phyloP scores from a whole-genome alignment of 2,113 vertebrate genomes.

The Engystomops pustulosus region DNA sequence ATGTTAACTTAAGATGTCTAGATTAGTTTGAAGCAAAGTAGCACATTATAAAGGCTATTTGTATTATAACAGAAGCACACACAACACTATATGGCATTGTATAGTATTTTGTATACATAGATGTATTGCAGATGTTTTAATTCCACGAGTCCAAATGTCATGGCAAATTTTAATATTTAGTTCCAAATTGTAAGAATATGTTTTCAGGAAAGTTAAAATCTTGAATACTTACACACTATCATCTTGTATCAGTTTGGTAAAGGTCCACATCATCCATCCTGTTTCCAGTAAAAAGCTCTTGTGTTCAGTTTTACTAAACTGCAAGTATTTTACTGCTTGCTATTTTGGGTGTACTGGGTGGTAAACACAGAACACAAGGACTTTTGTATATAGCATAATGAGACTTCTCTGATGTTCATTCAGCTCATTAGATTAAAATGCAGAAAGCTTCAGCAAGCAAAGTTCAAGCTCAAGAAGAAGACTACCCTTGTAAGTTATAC shows the following conservation, averaged over 20 bases:
- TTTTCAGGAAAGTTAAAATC: background rate
- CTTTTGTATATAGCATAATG: conserved; percentile 86
- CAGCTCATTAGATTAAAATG: conserved; percentile 82
- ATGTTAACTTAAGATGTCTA: background rate
- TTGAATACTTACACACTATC: conserved; percentile 30
- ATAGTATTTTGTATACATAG: too few relatives aligned
- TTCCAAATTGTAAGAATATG: background rate
- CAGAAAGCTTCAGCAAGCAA: conserved; percentile 76
- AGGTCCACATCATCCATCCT: conserved; percentile 60
- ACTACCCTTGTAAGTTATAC: conserved; percentile 71
- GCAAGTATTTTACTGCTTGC: conserved; percentile 70
- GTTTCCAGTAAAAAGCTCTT: conserved; percentile 63
- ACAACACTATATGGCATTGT: background rate
- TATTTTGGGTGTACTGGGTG: conserved; percentile 77
- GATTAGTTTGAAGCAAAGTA: background rate
- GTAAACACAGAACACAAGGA: conserved; percentile 84
- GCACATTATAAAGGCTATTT: background rate
- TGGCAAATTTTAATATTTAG: background rate
- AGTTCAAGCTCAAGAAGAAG: conserved; percentile 79
- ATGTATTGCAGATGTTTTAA: background rate
- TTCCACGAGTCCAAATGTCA: background rate
- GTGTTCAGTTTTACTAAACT: conserved; percentile 68
- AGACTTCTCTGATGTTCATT: conserved; percentile 77
- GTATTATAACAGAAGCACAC: background rate
- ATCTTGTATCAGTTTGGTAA: conserved; percentile 6